phyloP scores from a whole-genome alignment of 92 coral and sea anemone species.

The Epizoanthus fatuus region DNA sequence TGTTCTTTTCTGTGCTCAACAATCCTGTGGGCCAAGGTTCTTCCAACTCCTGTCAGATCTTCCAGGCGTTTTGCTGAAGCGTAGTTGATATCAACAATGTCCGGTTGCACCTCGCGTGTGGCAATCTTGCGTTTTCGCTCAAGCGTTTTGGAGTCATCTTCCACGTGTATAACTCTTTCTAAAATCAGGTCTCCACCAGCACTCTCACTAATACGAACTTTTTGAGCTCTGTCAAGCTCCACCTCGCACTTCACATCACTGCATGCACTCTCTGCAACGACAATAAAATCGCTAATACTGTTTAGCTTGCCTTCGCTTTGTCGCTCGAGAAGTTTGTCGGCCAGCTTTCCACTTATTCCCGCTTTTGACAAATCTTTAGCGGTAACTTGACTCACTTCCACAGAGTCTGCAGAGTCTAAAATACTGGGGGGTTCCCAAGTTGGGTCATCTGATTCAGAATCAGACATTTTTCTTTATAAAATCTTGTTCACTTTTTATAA shows the following conservation, averaged over 20 bases:
- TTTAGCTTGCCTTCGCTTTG: slow-evolving; percentile 46
- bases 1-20: slow-evolving; percentile 64
- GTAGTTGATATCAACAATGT: slow-evolving; percentile 47
- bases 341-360: slow-evolving; percentile 57
- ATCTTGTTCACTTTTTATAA: too few species aligned
- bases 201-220: too few species aligned
- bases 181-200: too few species aligned
- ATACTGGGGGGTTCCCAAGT: too few species aligned
- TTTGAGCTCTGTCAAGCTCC: too few species aligned
- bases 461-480: too few species aligned
- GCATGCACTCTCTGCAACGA: slow-evolving; percentile 39
- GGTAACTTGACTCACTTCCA: slow-evolving; percentile 8
- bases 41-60: slow-evolving; percentile 62
- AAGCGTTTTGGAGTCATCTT: too few species aligned
- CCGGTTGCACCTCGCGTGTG: too few species aligned
- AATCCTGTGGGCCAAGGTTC: slow-evolving; percentile 61
- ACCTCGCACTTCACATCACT: too few species aligned
- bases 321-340: slow-evolving; percentile 34
- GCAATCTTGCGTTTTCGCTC: too few species aligned
- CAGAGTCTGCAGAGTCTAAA: neutral
- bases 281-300: slow-evolving; percentile 39
- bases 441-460: too few species aligned
- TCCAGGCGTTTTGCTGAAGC: slow-evolving; percentile 65
- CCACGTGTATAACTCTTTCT: too few species aligned
- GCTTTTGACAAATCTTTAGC: slow-evolving; percentile 30